Evolutionary conservation across 2,888 invertebrate species (phyloP), one percentile per base, ranked within the genome.

Genomic region (Amiota minor): DNA sequence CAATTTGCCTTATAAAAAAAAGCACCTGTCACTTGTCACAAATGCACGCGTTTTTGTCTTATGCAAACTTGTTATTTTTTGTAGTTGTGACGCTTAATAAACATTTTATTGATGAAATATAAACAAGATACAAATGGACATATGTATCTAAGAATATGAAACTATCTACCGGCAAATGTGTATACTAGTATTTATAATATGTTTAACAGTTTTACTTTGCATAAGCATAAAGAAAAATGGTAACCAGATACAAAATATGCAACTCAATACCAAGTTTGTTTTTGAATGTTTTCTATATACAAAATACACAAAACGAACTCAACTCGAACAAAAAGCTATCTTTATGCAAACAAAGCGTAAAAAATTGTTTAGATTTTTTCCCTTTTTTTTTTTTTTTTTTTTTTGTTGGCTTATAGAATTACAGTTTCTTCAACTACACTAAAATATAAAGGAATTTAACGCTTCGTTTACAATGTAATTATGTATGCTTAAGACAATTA

Each of bases 101-200:
- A 81, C 83, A 81, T 77, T 83, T 85, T 82, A 85, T 82, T 82
- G 82, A 82, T 83, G 77, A 83, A 85, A 83, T 61, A 83, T 84
- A 82, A 82, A 84, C 85, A 82, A 84, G 73, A 62, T n/a, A 23
- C n/a, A 45, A 67, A 75, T 75, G 59, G n/a, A 59, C 68, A 75
- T 79, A 74, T 74, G 73, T 73, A 74, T 45, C 68, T 71, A 55
- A 70, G 50, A 49, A 50, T 20, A 47, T 23, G 61, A 47, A 47
- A 65, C 45, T 47, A 65, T 65, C 46, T 65, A 18, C 45, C 8
- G 18, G 46, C n/a, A 65, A 35, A 46, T 65, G 10, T 45, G 65
- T 45, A 46, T 46, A 65, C 23, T 53, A n/a, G 6, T 18, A 18
- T 16, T 20, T 14, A 35, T 4, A 49, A 49, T 49, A 49, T 47